These are phyloP conservation scores for Propithecus coquereli DNA, from an alignment of 2,113 vertebrate species.

Conservation along the genomic window DNA sequence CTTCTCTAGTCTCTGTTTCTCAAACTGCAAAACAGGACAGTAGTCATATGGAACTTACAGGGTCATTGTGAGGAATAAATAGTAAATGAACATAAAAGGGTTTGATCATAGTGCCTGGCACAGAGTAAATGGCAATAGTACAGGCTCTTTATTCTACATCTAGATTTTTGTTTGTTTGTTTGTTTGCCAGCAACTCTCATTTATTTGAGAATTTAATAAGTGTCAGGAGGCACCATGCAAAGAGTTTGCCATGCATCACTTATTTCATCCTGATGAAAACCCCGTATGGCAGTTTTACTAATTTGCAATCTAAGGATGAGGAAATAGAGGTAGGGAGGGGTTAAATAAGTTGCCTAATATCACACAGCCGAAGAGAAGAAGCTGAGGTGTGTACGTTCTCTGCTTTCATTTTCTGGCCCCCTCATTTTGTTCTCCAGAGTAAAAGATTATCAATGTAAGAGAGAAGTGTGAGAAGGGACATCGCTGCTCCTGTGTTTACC, in stretches of 20 bases:
- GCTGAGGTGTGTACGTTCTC: background rate
- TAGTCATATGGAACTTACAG: background rate
- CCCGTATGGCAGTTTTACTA: too few species aligned
- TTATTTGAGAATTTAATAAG: background rate
- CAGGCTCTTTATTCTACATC: background rate
- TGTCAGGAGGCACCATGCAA: background rate
- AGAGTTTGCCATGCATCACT: background rate
- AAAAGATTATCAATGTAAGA: background rate
- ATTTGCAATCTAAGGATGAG: background rate
- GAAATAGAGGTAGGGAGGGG: background rate
- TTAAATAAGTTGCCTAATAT: background rate
- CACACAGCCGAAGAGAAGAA: background rate
- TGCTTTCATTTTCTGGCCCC: background rate
- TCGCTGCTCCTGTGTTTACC: background rate
- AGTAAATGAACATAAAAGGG: background rate
- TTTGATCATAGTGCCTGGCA: background rate
- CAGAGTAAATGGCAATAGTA: background rate
- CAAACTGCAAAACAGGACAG: background rate
- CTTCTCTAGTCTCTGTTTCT: background rate
- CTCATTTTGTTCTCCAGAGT: background rate
- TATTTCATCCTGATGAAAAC: background rate
- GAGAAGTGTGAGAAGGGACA: background rate
- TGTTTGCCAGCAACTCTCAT: background rate
- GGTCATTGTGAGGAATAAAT: background rate
- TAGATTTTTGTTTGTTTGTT: background rate